Evolutionary conservation across 2,888 invertebrate species (phyloP).

Genomic region (Formica aserva): DNA sequence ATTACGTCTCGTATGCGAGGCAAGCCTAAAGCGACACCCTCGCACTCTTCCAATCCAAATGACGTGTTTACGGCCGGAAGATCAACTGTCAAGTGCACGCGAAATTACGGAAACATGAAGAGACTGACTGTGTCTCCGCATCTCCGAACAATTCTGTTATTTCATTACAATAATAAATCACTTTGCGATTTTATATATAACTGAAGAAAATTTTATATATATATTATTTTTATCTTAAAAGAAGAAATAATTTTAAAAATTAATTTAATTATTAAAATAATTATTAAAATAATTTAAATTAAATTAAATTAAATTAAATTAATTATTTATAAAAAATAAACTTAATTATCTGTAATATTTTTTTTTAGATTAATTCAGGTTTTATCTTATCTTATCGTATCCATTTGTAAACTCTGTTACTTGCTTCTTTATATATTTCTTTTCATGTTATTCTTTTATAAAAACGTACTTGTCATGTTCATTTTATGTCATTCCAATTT

Average conservation of each 20-base stretch:
- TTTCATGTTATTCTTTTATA: neutral
- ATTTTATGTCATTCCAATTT: neutral
- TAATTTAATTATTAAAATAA: neutral
- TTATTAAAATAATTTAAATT: neutral
- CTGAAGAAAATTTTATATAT: neutral
- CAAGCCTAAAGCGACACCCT: conserved; percentile 46
- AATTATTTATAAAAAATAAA: neutral
- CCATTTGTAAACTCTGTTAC: neutral
- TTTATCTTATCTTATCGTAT: neutral
- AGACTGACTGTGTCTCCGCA: neutral
- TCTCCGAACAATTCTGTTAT: neutral
- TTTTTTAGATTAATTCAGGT: neutral
- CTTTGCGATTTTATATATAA: neutral
- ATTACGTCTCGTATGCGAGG: conserved; percentile 7
- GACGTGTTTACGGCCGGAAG: conserved; percentile 32
- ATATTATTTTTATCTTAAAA: neutral
- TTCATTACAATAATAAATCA: neutral
- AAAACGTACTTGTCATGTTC: neutral
- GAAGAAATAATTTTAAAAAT: neutral
- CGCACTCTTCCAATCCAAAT: conserved; percentile 9
- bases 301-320: neutral
- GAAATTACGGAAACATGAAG: conserved; percentile 12
- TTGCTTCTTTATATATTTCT: neutral
- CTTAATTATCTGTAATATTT: neutral
- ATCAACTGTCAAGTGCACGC: conserved; percentile 11